phyloP scores from a whole-genome alignment of 2,113 vertebrate species.

The Xiphorhynchus elegans region DNA sequence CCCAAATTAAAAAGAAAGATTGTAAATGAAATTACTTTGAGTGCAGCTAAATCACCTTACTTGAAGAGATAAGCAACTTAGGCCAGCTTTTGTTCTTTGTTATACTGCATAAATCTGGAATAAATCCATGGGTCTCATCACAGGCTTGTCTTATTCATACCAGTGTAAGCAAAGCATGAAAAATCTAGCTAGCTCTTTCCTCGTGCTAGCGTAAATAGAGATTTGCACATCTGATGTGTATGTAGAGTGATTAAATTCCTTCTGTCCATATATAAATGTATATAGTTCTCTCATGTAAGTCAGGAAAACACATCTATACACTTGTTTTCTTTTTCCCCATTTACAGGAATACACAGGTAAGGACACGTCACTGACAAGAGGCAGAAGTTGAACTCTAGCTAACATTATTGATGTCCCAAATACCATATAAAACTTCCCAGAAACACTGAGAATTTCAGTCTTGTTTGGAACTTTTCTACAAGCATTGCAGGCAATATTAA shows the following conservation, averaged over 20 bases:
- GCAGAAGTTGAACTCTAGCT: neutral
- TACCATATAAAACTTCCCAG: neutral
- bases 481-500: neutral
- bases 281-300: neutral
- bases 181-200: neutral
- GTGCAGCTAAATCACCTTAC: neutral
- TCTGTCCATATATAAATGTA: neutral
- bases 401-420: neutral
- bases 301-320: neutral
- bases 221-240: neutral
- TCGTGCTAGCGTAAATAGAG: neutral
- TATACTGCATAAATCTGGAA: neutral
- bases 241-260: neutral
- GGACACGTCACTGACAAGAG: neutral
- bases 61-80: neutral
- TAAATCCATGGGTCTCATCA: neutral
- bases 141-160: neutral
- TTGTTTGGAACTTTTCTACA: neutral
- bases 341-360: neutral
- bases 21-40: neutral
- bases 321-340: neutral
- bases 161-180: neutral
- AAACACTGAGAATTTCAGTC: neutral
- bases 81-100: neutral
- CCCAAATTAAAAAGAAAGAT: neutral